A percentile compares a stretch with the other conserved stretches of the same genome.
phyloP scores from a whole-genome alignment of 2,888 invertebrate genomes.

The Glyphotaelius pellucidus region DNA sequence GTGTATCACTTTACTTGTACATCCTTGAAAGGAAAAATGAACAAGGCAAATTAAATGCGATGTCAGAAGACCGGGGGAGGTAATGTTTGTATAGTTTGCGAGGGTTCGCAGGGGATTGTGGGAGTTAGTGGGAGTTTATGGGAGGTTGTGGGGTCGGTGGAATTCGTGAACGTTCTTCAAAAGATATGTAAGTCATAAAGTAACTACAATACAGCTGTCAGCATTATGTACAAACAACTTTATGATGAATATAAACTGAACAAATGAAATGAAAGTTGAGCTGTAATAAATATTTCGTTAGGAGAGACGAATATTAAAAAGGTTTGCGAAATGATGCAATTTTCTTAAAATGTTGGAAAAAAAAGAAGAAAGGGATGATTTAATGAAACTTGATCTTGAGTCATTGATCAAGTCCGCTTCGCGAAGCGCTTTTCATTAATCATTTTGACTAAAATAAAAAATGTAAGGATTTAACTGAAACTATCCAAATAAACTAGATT shows the following conservation, averaged over 20 bases:
- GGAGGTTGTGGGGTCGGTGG: neutral
- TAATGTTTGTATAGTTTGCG: constrained; percentile 3
- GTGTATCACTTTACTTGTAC: constrained; percentile 22
- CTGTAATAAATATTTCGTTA: neutral
- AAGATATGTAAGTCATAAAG: neutral
- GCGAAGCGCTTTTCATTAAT: too few relatives aligned
- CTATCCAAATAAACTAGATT: too few relatives aligned
- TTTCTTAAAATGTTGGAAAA: neutral
- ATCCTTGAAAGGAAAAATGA: constrained; percentile 19
- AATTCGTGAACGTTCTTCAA: neutral
- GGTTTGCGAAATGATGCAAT: neutral
- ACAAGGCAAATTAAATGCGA: constrained; percentile 14
- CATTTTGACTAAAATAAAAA: too few relatives aligned
- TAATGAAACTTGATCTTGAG: neutral
- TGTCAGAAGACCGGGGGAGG: neutral
- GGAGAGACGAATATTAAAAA: neutral
- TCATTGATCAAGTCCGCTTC: too few relatives aligned
- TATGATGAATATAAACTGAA: neutral
- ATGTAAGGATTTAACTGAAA: too few relatives aligned
- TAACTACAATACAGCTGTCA: neutral
- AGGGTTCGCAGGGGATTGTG: neutral
- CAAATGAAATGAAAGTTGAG: neutral
- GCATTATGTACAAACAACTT: neutral
- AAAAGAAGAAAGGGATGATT: neutral
- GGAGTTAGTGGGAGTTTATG: neutral